Evolutionary conservation across 2,113 vertebrate genomes (phyloP).

Genomic region (Cygnus atratus): DNA sequence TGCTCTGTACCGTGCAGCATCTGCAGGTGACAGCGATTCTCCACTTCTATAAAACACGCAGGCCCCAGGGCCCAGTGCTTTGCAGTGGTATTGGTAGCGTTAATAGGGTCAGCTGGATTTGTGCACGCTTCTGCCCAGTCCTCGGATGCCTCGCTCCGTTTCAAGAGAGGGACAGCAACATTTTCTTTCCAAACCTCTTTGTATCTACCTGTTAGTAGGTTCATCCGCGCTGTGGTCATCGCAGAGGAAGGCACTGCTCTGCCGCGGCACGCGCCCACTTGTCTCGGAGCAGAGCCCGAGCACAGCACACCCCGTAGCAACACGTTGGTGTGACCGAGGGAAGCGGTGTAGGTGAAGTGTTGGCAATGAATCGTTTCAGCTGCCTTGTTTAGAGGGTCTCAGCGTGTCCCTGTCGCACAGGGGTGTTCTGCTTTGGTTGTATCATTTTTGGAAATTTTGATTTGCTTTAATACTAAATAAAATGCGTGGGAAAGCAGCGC

Average conservation of each 20-base stretch:
- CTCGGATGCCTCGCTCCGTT: accelerated
- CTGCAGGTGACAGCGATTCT: not conserved
- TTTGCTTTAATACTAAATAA: not conserved
- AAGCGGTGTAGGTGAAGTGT: accelerated
- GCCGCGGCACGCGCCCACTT: too few species aligned
- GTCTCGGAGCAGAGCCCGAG: too few species aligned
- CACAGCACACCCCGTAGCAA: not conserved
- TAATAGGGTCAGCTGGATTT: not conserved
- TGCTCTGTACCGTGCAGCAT: not conserved
- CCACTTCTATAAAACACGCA: not conserved
- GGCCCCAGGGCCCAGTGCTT: not conserved
- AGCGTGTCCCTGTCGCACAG: not conserved
- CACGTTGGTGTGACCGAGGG: not conserved
- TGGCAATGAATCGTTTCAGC: not conserved
- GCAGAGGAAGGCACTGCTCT: too few species aligned
- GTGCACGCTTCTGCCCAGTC: not conserved
- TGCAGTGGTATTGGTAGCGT: not conserved
- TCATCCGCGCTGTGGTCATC: not conserved
- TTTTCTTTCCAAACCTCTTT: not conserved
- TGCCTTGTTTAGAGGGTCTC: not conserved
- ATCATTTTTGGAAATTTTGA: not conserved
- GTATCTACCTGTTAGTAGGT: not conserved
- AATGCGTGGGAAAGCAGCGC: not conserved
- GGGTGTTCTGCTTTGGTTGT: not conserved
- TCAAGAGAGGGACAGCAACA: too few species aligned